Evolutionary conservation across 2,797 vertebrate species (phyloP), one percentile per base, ranked within the genome.

Genomic region (Eleutherodactylus coqui): DNA sequence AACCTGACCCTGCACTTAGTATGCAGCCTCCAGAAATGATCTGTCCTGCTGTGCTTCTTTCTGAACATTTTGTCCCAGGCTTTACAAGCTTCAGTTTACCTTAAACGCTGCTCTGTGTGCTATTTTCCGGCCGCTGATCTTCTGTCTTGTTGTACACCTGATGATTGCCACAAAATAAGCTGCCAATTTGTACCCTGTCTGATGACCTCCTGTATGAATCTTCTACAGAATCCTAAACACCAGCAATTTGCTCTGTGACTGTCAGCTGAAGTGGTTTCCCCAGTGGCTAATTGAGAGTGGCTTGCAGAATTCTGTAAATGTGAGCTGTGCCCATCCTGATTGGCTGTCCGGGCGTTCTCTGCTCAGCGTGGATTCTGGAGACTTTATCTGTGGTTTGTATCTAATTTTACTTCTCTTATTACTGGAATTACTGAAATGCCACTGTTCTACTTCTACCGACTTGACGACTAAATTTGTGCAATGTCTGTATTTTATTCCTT

Each of bases 201-300:
- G n/a, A 45, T 84, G 32, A 78, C 17, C 24, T 85, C 27, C 38
- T 67, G 41, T 83, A 10, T 75, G 9, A 77, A 43, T 87, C 89
- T 85, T 85, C 77, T 91, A 86, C 93, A 98, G 97, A 67, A 83
- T 95, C 80, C 89, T 98, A 92, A 98, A 98, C 92, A 97, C 96
- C 0, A 97, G 95, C 93, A 97, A 95, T 89, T 92, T 98, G 90
- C 94, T 98, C 16, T 98, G 97, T 84, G 97, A 98, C 88, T 98
- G 97, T 90, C 96, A 98, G 90, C 86, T 98, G 92, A 96, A 96
- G 75, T 98, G 97, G 97, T 85, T 98, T 82, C 94, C 94, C 0
- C 95, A 90, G 3, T 98, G 96, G 97, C 91, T 98, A 86, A 89
- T 87, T 1, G 93, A 94, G 79, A 93, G 88, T 82, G 92, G 73